Evolutionary conservation across 2,888 invertebrate species (phyloP).

Genomic region (Hymenopus coronatus): DNA sequence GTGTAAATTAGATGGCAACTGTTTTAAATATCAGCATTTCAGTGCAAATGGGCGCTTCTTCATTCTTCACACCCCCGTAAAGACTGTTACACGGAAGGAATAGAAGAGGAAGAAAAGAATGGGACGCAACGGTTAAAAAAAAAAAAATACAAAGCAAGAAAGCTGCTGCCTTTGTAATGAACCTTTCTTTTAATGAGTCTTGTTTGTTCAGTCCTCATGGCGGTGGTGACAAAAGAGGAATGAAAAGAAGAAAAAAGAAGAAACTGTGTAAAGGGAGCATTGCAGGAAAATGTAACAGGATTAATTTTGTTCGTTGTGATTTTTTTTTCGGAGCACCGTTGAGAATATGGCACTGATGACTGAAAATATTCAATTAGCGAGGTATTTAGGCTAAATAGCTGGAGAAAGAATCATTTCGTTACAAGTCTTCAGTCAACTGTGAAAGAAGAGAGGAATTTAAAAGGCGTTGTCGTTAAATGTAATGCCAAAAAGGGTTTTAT

Average conservation of each 20-base stretch:
- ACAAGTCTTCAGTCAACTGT: background rate
- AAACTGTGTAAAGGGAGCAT: no score
- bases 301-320: background rate
- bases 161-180: background rate
- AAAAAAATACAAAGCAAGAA: background rate
- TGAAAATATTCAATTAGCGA: background rate
- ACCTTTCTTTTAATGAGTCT: background rate
- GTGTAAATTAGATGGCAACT: background rate
- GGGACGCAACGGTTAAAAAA: background rate
- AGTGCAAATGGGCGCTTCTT: background rate
- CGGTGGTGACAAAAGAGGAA: background rate
- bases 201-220: background rate
- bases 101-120: background rate
- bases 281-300: background rate
- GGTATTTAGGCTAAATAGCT: background rate
- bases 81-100: background rate
- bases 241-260: background rate
- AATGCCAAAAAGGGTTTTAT: background rate
- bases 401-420: background rate
- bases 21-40: background rate
- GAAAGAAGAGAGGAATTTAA: background rate
- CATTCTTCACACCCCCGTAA: background rate
- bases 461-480: background rate
- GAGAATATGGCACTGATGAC: background rate
- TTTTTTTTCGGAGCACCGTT: background rate